phyloP scores from a whole-genome alignment of 2,113 vertebrate genomes.

The Chaenogobius annularis region DNA sequence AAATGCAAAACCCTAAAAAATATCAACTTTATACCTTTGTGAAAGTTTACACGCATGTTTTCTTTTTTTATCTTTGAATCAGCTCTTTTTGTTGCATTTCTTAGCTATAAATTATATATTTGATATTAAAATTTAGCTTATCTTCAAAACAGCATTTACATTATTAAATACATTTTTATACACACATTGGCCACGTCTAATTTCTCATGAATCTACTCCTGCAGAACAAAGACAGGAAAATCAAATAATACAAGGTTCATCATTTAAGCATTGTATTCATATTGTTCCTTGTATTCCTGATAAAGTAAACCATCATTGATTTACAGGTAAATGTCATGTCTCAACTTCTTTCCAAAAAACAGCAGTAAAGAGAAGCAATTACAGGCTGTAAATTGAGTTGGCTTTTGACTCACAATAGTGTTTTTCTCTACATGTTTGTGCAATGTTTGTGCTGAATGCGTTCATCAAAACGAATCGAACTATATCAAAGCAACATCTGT shows the following conservation, averaged over 20 bases:
- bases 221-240: too few species aligned
- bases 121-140: too few species aligned
- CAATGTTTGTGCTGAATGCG: conserved; percentile 14
- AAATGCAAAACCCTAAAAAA: too few species aligned
- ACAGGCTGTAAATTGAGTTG: background rate
- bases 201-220: background rate
- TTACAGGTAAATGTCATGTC: background rate
- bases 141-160: too few species aligned
- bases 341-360: background rate
- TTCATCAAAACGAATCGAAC: conserved; percentile 16
- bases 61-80: too few species aligned
- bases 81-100: too few species aligned
- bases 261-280: background rate
- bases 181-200: too few species aligned
- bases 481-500: conserved; percentile 30
- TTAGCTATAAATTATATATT: too few species aligned
- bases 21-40: too few species aligned
- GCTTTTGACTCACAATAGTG: background rate
- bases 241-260: background rate
- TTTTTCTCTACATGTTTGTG: background rate
- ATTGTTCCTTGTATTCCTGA: background rate
- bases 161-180: too few species aligned
- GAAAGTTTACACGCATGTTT: too few species aligned
- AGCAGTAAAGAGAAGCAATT: background rate
- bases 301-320: background rate